Evolutionary conservation across 2,888 invertebrate species (phyloP).

Genomic region (Pilophorus perplexus): DNA sequence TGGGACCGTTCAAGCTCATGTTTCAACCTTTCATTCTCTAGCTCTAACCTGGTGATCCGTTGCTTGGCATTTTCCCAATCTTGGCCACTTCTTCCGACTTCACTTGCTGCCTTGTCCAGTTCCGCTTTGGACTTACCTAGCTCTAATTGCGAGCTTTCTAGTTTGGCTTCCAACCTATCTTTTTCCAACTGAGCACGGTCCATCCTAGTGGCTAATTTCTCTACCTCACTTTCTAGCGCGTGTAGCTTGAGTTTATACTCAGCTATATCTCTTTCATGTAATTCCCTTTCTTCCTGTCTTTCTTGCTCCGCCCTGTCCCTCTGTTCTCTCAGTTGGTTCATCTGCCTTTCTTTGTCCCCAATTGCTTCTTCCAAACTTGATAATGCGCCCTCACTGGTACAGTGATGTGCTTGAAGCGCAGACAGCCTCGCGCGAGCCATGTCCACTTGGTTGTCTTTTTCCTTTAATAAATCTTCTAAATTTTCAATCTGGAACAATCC

Average conservation of each 20-base stretch:
- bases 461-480: slow-evolving; percentile 92
- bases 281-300: slow-evolving; percentile 89
- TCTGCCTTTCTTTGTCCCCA: slow-evolving; percentile 95
- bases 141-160: slow-evolving; percentile 90
- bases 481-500: slow-evolving; percentile 77
- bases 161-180: slow-evolving; percentile 83
- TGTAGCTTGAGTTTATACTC: slow-evolving; percentile 94
- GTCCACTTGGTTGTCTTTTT: slow-evolving; percentile 97
- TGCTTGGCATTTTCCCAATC: slow-evolving; percentile 87
- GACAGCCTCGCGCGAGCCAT: slow-evolving; percentile 87
- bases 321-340: slow-evolving; percentile 89
- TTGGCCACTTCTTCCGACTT: slow-evolving; percentile 82
- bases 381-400: slow-evolving; percentile 87
- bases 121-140: slow-evolving; percentile 92
- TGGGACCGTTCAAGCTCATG: slow-evolving; percentile 82
- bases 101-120: slow-evolving; percentile 84
- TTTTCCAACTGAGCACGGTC: slow-evolving; percentile 88
- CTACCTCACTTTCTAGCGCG: slow-evolving; percentile 85
- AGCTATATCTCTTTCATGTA: slow-evolving; percentile 78
- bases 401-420: slow-evolving; percentile 92
- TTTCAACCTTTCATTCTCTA: slow-evolving; percentile 85
- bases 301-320: slow-evolving; percentile 93
- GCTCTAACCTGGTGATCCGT: slow-evolving; percentile 75
- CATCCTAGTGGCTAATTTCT: slow-evolving; percentile 79
- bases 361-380: slow-evolving; percentile 93